These are phyloP conservation scores for Lamellibrachia columna DNA, from an alignment of 2,888 invertebrate genomes.

Conservation along the genomic window DNA sequence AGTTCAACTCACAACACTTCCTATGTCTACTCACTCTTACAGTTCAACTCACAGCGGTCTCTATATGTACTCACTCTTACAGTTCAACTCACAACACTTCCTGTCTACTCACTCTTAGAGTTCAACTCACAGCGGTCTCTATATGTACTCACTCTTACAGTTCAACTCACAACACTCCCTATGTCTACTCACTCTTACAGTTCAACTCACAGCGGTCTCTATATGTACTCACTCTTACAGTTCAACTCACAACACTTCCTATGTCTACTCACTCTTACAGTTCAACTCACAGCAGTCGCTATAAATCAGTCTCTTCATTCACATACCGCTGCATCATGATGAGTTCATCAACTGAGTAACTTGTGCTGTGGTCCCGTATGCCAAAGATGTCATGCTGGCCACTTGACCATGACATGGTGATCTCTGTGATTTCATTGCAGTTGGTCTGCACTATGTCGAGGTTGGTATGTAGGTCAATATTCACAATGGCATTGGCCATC, in stretches of 20 bases:
- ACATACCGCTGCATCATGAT: slow-evolving; percentile 56
- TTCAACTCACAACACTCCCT: no score
- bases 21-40: no score
- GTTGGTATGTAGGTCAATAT: slow-evolving; percentile 61
- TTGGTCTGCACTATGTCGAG: slow-evolving; percentile 64
- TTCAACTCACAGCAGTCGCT: not conserved
- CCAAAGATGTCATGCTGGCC: slow-evolving; percentile 59
- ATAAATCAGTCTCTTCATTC: not conserved
- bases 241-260: not conserved
- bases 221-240: not conserved
- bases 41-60: no score
- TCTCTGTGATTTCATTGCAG: slow-evolving; percentile 58
- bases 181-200: no score
- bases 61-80: no score
- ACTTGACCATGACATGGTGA: slow-evolving; percentile 61
- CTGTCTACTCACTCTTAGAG: no score
- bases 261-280: not conserved
- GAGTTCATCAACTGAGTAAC: slow-evolving; percentile 61
- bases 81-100: no score
- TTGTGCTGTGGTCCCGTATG: slow-evolving; percentile 46
- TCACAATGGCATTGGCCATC: slow-evolving; percentile 61
- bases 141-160: no score
- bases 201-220: no score
- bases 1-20: no score
- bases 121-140: no score